Conservation (phyloP, 2,888 invertebrate species). For the Drosophila pullipes region DNA sequence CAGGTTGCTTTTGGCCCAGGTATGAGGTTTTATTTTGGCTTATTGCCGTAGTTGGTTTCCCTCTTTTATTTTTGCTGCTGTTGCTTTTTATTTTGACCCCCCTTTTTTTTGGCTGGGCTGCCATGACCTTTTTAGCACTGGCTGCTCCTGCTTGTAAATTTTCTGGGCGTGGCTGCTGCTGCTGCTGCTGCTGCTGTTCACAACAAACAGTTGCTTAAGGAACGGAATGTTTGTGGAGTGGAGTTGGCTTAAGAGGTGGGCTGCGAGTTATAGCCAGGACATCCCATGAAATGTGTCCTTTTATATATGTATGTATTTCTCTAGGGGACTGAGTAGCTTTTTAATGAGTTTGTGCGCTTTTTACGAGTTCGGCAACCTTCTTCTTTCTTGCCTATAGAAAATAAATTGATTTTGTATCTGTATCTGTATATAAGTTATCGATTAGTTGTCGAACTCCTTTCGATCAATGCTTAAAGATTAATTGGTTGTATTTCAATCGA, state of each 20-base stretch:
- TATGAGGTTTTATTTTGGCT: slow-evolving; percentile 73
- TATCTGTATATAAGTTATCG: not conserved
- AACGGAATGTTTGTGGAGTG: slow-evolving; percentile 42
- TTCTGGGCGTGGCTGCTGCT: slow-evolving; percentile 68
- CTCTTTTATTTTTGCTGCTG: slow-evolving; percentile 34
- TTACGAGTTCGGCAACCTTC: slow-evolving; percentile 16
- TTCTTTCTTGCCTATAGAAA: not conserved
- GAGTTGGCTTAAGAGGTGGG: not conserved
- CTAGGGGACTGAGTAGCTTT: slow-evolving; percentile 14
- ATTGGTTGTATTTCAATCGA: not conserved
- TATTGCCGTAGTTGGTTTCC: slow-evolving; percentile 61
- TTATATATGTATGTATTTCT: not conserved
- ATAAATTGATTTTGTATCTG: not conserved
- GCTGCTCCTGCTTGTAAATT: slow-evolving; percentile 50
- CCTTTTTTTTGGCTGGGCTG: slow-evolving; percentile 38
- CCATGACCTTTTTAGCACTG: slow-evolving; percentile 68
- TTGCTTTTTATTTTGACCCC: slow-evolving; percentile 1
- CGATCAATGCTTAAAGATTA: not conserved
- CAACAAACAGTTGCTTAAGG: slow-evolving; percentile 55
- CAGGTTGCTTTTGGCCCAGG: slow-evolving; percentile 53
- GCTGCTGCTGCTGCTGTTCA: slow-evolving; percentile 42
- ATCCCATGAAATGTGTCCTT: slow-evolving; percentile 17
- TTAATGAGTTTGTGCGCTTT: slow-evolving; percentile 22
- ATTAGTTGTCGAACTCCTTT: not conserved
- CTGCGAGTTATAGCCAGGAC: slow-evolving; percentile 34